Evolutionary conservation across 2,797 vertebrate genomes (phyloP).

Genomic region (Brachyalestes nurse): DNA sequence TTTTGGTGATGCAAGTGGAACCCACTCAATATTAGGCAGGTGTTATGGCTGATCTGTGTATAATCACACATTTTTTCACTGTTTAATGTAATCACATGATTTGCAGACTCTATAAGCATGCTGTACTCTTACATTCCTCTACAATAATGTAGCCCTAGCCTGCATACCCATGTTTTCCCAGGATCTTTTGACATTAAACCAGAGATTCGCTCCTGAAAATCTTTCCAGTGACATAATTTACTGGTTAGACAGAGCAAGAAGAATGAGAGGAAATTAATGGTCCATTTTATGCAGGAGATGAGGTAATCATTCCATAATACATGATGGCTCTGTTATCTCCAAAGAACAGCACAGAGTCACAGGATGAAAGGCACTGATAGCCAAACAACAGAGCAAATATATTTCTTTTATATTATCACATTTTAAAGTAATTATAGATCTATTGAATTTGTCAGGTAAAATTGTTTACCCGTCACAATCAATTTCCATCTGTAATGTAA

Average conservation of each 20-base stretch:
- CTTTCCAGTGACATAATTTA: slow-evolving; percentile 12
- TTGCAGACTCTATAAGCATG: not conserved
- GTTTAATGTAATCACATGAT: too few species aligned
- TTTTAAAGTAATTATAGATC: slow-evolving; percentile 19
- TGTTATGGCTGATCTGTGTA: too few species aligned
- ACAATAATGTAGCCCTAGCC: not conserved
- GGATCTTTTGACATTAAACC: slow-evolving; percentile 18
- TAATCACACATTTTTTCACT: not conserved
- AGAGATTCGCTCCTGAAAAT: slow-evolving; percentile 21
- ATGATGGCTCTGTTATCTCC: slow-evolving; percentile 28
- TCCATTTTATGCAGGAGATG: slow-evolving; percentile 19
- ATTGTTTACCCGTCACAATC: slow-evolving; percentile 26
- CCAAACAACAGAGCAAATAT: not conserved
- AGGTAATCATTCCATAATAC: slow-evolving; percentile 38
- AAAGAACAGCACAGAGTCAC: slow-evolving; percentile 22
- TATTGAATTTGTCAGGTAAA: slow-evolving; percentile 30
- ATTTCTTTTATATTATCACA: not conserved
- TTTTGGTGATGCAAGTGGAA: too few species aligned
- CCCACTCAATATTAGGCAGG: too few species aligned
- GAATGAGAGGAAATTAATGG: slow-evolving; percentile 42
- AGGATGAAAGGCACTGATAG: slow-evolving; percentile 34
- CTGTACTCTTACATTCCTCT: not conserved
- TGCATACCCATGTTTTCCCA: not conserved
- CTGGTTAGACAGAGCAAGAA: slow-evolving; percentile 16
- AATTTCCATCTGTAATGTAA: slow-evolving; percentile 42